Conservation (phyloP, 64 coral and sea anemone species). For the Actinia tenebrosa region DNA sequence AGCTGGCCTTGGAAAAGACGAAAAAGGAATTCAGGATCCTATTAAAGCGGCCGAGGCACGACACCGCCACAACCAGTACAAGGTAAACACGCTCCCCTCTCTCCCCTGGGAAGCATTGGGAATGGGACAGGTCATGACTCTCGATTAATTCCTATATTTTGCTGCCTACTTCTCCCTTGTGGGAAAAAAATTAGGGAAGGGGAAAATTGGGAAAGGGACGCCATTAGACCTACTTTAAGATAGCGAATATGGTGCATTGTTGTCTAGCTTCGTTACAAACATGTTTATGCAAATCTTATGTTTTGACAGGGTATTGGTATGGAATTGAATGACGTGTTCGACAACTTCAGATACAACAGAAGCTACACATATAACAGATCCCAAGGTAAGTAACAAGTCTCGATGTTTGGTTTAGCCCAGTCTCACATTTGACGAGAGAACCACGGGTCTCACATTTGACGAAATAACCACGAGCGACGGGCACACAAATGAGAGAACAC, state of each 20-base stretch:
- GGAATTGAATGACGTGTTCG: constrained; percentile 67
- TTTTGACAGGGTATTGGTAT: constrained; percentile 64
- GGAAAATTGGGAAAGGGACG: too few relatives aligned
- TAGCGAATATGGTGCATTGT: neutral
- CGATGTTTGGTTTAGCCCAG: too few relatives aligned
- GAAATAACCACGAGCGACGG: too few relatives aligned
- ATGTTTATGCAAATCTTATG: neutral
- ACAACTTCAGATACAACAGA: constrained; percentile 73
- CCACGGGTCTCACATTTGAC: too few relatives aligned
- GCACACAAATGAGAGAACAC: too few relatives aligned
- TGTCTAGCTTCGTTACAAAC: neutral
- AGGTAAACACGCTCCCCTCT: constrained; percentile 33
- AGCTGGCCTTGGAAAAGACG: constrained; percentile 79
- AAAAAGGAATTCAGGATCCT: constrained; percentile 90
- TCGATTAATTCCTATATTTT: too few relatives aligned
- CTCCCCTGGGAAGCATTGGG: too few relatives aligned
- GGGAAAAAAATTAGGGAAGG: too few relatives aligned
- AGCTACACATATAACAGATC: constrained; percentile 60
- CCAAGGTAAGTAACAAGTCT: neutral
- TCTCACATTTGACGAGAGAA: too few relatives aligned
- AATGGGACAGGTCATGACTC: too few relatives aligned
- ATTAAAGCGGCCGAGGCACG: constrained; percentile 81
- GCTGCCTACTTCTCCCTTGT: too few relatives aligned
- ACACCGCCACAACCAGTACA: constrained; percentile 80
- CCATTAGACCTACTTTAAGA: too few relatives aligned